A percentile compares a stretch with the other conserved stretches of the same genome.
These are phyloP conservation scores for Euura lappo DNA, from an alignment of 1,140 invertebrate genomes.

Conservation along the genomic window DNA sequence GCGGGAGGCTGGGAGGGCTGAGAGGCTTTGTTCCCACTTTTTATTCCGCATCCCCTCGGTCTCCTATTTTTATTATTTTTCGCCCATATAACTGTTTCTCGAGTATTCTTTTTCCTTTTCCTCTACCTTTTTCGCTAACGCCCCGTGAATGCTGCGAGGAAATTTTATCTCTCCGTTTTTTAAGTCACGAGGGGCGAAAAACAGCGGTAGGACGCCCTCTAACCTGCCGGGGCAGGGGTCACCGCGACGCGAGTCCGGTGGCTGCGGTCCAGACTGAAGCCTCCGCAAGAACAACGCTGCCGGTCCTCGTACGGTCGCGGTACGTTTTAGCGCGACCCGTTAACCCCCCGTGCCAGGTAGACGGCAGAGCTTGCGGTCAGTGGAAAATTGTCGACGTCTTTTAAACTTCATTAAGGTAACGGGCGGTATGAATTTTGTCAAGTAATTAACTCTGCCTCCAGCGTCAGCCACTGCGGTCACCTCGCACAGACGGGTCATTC, in stretches of 20 bases:
- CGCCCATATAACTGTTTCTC: no score
- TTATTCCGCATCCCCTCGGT: background rate
- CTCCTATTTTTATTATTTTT: background rate
- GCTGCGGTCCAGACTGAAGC: slow-evolving; percentile 56
- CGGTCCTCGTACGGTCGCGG: background rate
- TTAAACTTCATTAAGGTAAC: background rate
- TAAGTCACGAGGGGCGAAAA: slow-evolving; percentile 19
- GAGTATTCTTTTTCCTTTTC: no score
- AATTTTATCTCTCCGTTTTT: background rate
- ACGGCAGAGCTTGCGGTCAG: slow-evolving; percentile 15
- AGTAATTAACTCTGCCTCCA: background rate
- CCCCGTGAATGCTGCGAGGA: background rate
- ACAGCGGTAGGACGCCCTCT: background rate
- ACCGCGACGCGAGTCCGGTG: background rate
- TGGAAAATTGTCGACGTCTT: slow-evolving; percentile 16
- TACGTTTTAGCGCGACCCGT: slow-evolving; percentile 11
- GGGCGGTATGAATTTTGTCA: background rate
- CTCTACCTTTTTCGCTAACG: no score
- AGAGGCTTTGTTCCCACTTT: background rate
- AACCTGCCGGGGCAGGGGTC: background rate
- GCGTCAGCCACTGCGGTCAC: no score
- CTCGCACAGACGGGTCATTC: no score
- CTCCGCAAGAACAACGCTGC: slow-evolving; percentile 21
- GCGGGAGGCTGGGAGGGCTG: background rate
- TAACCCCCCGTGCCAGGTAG: slow-evolving; percentile 17